These are phyloP conservation scores for Amblyraja radiata DNA, from an alignment of 2,797 vertebrate genomes.

Conservation along the genomic window DNA sequence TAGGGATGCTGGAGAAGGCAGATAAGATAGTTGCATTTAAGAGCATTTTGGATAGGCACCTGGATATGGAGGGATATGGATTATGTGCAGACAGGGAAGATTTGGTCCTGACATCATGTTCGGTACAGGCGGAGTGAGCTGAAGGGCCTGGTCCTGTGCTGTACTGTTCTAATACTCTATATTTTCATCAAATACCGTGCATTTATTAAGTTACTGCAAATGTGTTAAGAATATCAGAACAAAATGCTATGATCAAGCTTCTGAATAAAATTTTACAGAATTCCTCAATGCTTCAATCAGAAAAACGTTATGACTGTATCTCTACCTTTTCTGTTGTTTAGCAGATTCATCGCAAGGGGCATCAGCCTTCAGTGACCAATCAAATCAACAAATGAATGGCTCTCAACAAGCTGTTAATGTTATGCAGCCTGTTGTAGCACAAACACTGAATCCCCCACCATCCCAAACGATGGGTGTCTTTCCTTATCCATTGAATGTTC, in stretches of 20 bases:
- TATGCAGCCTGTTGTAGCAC: constrained; percentile 66
- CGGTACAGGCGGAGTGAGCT: too few relatives aligned
- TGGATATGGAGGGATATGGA: too few relatives aligned
- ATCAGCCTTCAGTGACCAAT: constrained; percentile 63
- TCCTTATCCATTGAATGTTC: constrained; percentile 69
- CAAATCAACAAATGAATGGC: constrained; percentile 65
- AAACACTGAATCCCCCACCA: constrained; percentile 51
- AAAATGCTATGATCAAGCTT: neutral
- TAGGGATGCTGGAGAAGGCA: too few relatives aligned
- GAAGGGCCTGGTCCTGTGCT: too few relatives aligned
- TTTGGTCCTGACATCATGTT: too few relatives aligned
- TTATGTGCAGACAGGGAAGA: too few relatives aligned
- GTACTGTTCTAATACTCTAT: too few relatives aligned
- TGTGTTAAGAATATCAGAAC: neutral
- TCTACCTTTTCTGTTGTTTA: constrained; percentile 42
- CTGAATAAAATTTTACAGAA: neutral
- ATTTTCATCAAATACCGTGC: too few relatives aligned
- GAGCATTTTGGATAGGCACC: too few relatives aligned
- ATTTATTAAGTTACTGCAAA: neutral
- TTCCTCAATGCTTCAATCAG: neutral
- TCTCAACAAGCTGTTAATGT: constrained; percentile 67
- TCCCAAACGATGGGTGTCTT: constrained; percentile 65
- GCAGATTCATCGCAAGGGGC: constrained; percentile 58
- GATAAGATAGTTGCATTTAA: too few relatives aligned
- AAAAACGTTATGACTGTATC: neutral